Percentiles rank a stretch among this genome's conserved stretches.
Conservation (phyloP, 2,888 invertebrate species). For the Ormyrus nitidulus region DNA sequence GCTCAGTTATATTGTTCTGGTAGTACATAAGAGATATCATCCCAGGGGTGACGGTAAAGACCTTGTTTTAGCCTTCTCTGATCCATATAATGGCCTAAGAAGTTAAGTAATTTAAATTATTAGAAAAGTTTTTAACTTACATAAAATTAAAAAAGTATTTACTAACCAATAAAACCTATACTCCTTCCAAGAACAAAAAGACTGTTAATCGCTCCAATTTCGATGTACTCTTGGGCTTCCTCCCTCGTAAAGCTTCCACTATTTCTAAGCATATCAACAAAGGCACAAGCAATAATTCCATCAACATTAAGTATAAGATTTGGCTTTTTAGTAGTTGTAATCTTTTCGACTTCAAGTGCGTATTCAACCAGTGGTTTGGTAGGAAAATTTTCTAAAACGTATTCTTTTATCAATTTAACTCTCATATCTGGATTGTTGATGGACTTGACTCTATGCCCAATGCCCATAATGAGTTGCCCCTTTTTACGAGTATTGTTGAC, state of each 20-base stretch:
- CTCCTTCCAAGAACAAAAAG: slow-evolving; percentile 98
- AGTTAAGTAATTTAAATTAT: slow-evolving; percentile 20
- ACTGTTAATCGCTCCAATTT: slow-evolving; percentile 98
- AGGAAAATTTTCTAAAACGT: slow-evolving; percentile 95
- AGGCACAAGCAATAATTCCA: slow-evolving; percentile 97
- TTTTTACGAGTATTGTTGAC: slow-evolving; percentile 98
- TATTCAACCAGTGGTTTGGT: slow-evolving; percentile 95
- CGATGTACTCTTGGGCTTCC: slow-evolving; percentile 97
- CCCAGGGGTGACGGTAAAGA: slow-evolving; percentile 99
- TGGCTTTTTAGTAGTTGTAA: slow-evolving; percentile 99
- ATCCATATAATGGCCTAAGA: slow-evolving; percentile 93
- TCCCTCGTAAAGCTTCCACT: slow-evolving; percentile 97
- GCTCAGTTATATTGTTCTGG: slow-evolving; percentile 82
- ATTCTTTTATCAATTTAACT: slow-evolving; percentile 97
- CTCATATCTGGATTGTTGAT: slow-evolving; percentile 99
- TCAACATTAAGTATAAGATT: slow-evolving; percentile 99
- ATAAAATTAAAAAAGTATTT: slow-evolving; percentile 18
- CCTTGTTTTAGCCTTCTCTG: slow-evolving; percentile 99
- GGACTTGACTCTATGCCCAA: slow-evolving; percentile 93
- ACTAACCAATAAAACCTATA: slow-evolving; percentile 95
- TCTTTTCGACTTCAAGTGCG: slow-evolving; percentile 98
- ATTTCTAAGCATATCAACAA: slow-evolving; percentile 96
- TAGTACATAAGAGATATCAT: slow-evolving; percentile 94
- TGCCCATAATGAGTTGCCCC: slow-evolving; percentile 99
- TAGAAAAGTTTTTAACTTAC: slow-evolving; percentile 68